Percentiles rank a stretch among this genome's conserved stretches.
These are phyloP conservation scores for Listronotus bonariensis DNA, from an alignment of 1,140 invertebrate species.

Conservation along the genomic window DNA sequence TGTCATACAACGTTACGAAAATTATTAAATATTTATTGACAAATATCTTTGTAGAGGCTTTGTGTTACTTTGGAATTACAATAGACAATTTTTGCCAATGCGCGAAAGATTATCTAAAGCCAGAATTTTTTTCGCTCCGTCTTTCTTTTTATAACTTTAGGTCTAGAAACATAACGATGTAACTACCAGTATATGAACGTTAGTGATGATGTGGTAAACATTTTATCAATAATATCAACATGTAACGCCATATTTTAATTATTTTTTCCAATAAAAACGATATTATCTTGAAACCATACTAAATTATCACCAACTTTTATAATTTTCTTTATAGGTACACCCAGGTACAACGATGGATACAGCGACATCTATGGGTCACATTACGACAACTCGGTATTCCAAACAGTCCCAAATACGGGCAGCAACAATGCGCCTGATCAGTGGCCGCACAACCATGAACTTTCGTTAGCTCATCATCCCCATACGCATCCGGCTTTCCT, in stretches of 20 bases:
- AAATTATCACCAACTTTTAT: neutral
- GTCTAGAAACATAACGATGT: too few relatives aligned
- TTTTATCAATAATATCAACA: too few relatives aligned
- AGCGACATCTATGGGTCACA: slow-evolving; percentile 63
- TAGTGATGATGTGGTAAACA: too few relatives aligned
- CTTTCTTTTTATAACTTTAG: too few relatives aligned
- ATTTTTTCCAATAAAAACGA: neutral
- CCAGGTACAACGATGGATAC: slow-evolving; percentile 71
- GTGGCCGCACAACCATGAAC: slow-evolving; percentile 59
- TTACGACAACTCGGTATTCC: slow-evolving; percentile 76
- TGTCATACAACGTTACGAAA: too few relatives aligned
- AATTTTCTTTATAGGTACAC: slow-evolving; percentile 54
- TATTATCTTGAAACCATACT: neutral
- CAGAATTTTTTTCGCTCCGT: too few relatives aligned
- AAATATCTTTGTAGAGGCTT: too few relatives aligned
- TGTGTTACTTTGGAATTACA: too few relatives aligned
- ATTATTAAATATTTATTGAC: too few relatives aligned
- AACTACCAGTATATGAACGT: too few relatives aligned
- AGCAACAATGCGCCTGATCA: slow-evolving; percentile 61
- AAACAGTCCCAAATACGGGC: slow-evolving; percentile 76
- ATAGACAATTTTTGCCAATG: too few relatives aligned
- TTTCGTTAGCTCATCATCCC: slow-evolving; percentile 58
- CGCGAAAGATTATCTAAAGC: too few relatives aligned
- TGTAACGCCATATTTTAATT: neutral
- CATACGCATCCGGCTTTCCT: slow-evolving; percentile 67